These are phyloP conservation scores for Thomomys bottae DNA, from an alignment of 2,113 vertebrate species.

Conservation along the genomic window DNA sequence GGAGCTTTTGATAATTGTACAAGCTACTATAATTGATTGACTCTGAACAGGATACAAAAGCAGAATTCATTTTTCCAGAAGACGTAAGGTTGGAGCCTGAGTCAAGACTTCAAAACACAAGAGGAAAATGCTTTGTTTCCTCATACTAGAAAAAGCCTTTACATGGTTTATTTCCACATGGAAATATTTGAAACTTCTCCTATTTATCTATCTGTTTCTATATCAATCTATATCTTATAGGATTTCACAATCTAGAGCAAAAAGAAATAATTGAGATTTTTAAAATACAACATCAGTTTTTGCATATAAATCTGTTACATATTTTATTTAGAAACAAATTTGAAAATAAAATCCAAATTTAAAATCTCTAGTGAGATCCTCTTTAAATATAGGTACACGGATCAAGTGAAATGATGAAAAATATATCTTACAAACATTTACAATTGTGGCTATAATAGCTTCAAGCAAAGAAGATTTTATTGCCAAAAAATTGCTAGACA, in stretches of 20 bases:
- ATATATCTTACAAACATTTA: not conserved
- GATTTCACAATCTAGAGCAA: not conserved
- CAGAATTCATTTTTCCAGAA: not conserved
- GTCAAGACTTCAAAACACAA: not conserved
- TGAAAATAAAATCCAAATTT: not conserved
- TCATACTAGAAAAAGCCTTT: not conserved
- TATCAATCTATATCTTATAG: not conserved
- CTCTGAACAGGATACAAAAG: not conserved
- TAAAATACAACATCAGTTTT: not conserved
- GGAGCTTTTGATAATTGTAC: not conserved
- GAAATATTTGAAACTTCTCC: not conserved
- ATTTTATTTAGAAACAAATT: not conserved
- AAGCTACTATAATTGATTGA: not conserved
- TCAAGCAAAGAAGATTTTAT: not conserved
- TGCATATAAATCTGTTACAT: too few species aligned
- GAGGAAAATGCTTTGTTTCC: not conserved
- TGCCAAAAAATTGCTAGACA: not conserved
- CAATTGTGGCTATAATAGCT: not conserved
- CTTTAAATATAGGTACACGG: not conserved
- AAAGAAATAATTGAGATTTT: constrained; percentile 20
- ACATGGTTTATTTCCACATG: not conserved
- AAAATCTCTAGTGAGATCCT: not conserved
- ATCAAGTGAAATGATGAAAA: not conserved
- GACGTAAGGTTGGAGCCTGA: not conserved
- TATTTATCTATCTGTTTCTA: too few species aligned